Base-by-base conservation (phyloP, 2,113 vertebrate species). In the Protomyctophum bolini region DNA sequence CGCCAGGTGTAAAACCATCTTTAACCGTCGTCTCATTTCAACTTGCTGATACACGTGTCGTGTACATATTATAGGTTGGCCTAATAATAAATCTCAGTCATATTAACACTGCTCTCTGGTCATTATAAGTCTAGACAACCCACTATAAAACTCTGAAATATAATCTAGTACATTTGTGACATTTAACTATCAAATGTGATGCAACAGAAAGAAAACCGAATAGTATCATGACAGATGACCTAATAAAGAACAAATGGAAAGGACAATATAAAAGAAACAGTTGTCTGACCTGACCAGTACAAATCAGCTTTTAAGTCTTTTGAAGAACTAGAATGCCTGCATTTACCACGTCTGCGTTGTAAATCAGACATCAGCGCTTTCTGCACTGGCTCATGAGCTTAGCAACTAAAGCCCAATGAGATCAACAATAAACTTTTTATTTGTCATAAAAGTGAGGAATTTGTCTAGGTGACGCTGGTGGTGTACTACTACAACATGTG, bases 301-400 rank as follows among this genome's bases (percentile, higher is more conserved):
- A 61, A 7, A 1, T 29, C 29, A 55, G 14, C 46, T 28, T 10
- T 10, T 33, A 0, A 54, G 52, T 14, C 50, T 66, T 11, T 73
- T 70, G 41, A 66, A 58, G 56, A 58, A 15, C 51, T 55, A 71
- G 11, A 55, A 73, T 60, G 70, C 21, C 60, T 66, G 68, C 15
- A 11, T 69, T 70, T 15, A 49, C 15, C 10, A n/a, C 8, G 58
- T 50, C 7, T 29, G 48, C 49, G 46, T 41, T 41, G 33, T 41
- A 66, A 50, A 50, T 50, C 10, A 10, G 8, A 8, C 49, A 10
- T 50, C 8, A 50, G 6, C 6, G 2, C 8, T 50, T 50, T 8
- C 10, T 50, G 3, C 8, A 50, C 33, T 41, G 33, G 49, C 8
- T 10, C 49, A 50, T 6, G 49, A 50, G 49, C 51, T 54, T n/a